Evolutionary conservation across 2,888 invertebrate genomes (phyloP).

Genomic region (Amiota communis): DNA sequence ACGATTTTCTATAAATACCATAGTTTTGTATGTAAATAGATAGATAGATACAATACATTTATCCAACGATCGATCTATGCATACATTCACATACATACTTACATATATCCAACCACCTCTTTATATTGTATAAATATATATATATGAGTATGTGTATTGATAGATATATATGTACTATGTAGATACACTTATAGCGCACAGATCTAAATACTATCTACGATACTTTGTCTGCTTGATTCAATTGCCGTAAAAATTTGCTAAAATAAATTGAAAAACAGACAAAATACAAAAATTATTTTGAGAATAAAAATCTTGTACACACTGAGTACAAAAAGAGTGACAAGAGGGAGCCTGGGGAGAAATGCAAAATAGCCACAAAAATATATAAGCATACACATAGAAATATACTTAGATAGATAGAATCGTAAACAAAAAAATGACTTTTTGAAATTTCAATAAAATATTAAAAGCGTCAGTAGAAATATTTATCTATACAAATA

Average conservation of each 20-base stretch:
- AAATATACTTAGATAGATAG: no score
- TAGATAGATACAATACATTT: not conserved
- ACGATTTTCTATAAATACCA: conserved; percentile 20
- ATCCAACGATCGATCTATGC: conserved; percentile 12
- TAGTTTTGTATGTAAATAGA: not conserved
- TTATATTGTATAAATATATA: not conserved
- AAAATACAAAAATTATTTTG: conserved; percentile 23
- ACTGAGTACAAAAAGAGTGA: not conserved
- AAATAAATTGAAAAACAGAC: conserved; percentile 23
- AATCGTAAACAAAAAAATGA: not conserved
- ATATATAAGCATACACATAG: not conserved
- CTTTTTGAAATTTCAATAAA: conserved; percentile 19
- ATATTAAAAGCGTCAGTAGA: conserved; percentile 8
- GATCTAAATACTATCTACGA: conserved; percentile 3
- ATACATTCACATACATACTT: not conserved
- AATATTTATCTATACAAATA: not conserved
- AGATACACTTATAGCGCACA: not conserved
- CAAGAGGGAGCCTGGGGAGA: not conserved
- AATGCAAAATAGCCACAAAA: conserved; percentile 16
- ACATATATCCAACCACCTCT: not conserved
- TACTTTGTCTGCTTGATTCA: conserved; percentile 14
- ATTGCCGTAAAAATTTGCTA: conserved; percentile 25
- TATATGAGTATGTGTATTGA: not conserved
- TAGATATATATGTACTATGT: not conserved
- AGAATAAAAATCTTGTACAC: conserved; percentile 9